These are phyloP conservation scores for Gracilinanus agilis DNA, from an alignment of 2,113 vertebrate species.

Conservation along the genomic window DNA sequence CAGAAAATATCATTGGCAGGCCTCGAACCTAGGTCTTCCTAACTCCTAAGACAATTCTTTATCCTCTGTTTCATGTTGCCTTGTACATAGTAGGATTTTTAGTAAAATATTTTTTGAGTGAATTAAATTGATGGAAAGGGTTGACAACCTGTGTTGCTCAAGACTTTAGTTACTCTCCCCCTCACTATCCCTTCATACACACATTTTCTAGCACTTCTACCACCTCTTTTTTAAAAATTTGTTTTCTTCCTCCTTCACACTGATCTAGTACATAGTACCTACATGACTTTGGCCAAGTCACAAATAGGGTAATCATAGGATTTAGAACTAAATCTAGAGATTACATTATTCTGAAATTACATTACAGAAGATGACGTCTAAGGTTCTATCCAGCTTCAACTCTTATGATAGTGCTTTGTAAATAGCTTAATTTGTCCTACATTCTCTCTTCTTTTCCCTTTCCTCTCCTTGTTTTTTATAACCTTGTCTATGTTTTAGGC, in stretches of 20 bases:
- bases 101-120: too few species aligned
- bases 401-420: neutral
- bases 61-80: too few species aligned
- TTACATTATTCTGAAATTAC: neutral
- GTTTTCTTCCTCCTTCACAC: neutral
- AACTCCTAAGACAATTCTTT: too few species aligned
- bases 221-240: constrained; percentile 21
- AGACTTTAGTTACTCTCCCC: too few species aligned
- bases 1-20: too few species aligned
- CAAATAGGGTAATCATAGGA: neutral
- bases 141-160: too few species aligned
- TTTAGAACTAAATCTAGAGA: neutral
- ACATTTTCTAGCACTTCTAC: neutral
- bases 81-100: too few species aligned
- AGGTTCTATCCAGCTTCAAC: neutral
- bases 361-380: neutral
- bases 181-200: too few species aligned
- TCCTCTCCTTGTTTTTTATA: neutral
- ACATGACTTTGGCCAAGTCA: neutral
- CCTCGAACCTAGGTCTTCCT: too few species aligned
- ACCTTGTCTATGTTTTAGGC: neutral
- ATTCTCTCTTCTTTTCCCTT: neutral
- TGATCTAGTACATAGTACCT: neutral
- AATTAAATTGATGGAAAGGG: too few species aligned
- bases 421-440: neutral